Base-by-base conservation (phyloP, 2,888 invertebrate genomes). In the Drosophila robusta region DNA sequence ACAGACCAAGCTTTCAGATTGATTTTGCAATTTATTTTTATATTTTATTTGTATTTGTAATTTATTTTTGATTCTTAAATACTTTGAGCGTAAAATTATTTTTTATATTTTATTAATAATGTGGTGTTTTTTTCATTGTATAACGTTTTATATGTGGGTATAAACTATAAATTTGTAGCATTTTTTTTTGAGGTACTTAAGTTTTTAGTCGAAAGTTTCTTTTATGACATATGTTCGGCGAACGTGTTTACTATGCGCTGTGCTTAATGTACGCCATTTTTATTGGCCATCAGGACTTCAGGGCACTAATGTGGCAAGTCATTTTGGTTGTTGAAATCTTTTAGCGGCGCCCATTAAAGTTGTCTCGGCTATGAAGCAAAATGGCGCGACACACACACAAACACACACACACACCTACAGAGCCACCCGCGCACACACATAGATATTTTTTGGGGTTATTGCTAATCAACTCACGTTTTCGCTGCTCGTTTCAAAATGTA, bases 391-490 rank as follows among this genome's bases (percentile, higher is more conserved):
- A 11, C 11, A 61, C 38, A 18, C 61, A 32, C 34, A 50, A 45
- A 45, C 12, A 9, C 9, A 42, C 16, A 34, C 51, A 46, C 29
- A 24, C 18, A 52, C 42, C 7, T 38, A 54, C 58, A 56, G 49
- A 60, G 44, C 51, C 62, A 50, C 22, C 22, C 22, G 22, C 22
- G 4, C 61, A 44, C 45, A 9, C 29, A 11, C 42, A 32, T 46
- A 39, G 32, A 74, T 45, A 62, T 66, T 54, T 49, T 22, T 41
- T 52, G 60, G 66, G 71, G 72, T 58, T 75, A 87, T 86, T 86
- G 86, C 73, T 86, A 86, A 86, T 89, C 85, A 89, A 89, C 85
- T 89, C 85, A 86, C 85, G 85, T 86, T 78, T 89, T 86, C 86
- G 71, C 88, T 87, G 89, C 89, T 85, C 85, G 88, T 85, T 85